phyloP scores from a whole-genome alignment of 1,140 invertebrate genomes.

The Drosophila pachea region DNA sequence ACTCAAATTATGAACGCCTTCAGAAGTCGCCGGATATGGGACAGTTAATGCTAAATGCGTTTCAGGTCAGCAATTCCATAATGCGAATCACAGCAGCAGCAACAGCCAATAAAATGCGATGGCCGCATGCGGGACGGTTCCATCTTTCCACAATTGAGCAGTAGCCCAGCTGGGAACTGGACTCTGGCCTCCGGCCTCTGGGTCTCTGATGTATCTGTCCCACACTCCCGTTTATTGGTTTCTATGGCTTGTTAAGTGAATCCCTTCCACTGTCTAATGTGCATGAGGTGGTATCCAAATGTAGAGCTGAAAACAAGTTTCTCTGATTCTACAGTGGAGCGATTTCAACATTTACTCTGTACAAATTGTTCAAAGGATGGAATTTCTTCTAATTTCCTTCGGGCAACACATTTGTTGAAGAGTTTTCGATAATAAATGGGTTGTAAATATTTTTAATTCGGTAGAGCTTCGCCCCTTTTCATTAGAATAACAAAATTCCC shows the following conservation, averaged over 20 bases:
- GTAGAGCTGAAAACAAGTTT: slow-evolving; percentile 58
- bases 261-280: slow-evolving; percentile 38
- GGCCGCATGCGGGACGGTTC: slow-evolving; percentile 24
- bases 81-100: slow-evolving; percentile 62
- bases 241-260: too few species aligned
- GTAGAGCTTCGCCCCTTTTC: not conserved
- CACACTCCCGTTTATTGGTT: too few species aligned
- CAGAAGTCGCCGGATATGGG: slow-evolving; percentile 50
- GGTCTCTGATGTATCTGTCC: too few species aligned
- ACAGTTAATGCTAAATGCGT: slow-evolving; percentile 64
- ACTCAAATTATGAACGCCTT: slow-evolving; percentile 62
- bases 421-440: too few species aligned
- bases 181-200: too few species aligned
- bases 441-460: too few species aligned
- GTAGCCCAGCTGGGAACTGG: slow-evolving; percentile 2
- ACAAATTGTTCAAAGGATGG: too few species aligned
- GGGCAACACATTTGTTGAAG: too few species aligned
- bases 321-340: slow-evolving; percentile 19
- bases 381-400: too few species aligned
- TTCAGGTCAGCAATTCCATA: slow-evolving; percentile 71
- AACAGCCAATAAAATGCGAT: slow-evolving; percentile 55
- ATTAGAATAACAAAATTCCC: not conserved
- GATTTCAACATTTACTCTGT: not conserved
- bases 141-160: slow-evolving; percentile 33
- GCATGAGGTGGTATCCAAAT: slow-evolving; percentile 29